These are phyloP conservation scores for Melieria omissa DNA, from an alignment of 2,888 invertebrate species.

Conservation along the genomic window DNA sequence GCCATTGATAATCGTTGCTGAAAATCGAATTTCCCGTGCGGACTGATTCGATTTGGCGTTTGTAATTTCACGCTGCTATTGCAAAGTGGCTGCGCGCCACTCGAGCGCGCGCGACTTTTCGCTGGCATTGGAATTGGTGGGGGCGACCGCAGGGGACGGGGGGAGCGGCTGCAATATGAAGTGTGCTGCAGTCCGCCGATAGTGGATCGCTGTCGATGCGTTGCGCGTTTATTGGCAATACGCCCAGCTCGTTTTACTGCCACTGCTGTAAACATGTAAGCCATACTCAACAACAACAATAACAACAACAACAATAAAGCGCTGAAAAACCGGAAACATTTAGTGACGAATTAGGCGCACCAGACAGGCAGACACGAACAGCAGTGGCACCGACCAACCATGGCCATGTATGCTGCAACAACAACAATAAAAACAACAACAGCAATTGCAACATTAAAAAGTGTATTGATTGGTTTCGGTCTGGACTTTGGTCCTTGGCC, in stretches of 20 bases:
- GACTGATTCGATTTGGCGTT: slow-evolving; percentile 66
- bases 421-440: slow-evolving; percentile 6
- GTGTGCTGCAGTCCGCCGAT: too few relatives aligned
- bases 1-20: slow-evolving; percentile 42
- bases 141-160: not conserved
- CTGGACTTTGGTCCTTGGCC: slow-evolving; percentile 33
- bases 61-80: slow-evolving; percentile 63
- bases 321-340: slow-evolving; percentile 53
- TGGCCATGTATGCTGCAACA: not conserved
- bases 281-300: not conserved
- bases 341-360: slow-evolving; percentile 63
- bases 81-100: slow-evolving; percentile 24
- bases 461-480: slow-evolving; percentile 37
- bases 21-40: slow-evolving; percentile 65
- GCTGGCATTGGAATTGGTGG: slow-evolving; percentile 8
- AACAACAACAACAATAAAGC: slow-evolving; percentile 19
- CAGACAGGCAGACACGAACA: slow-evolving; percentile 44
- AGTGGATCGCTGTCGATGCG: too few relatives aligned
- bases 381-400: not conserved
- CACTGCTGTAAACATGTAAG: slow-evolving; percentile 14
- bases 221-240: not conserved
- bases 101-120: slow-evolving; percentile 44
- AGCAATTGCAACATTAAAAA: slow-evolving; percentile 11
- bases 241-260: slow-evolving; percentile 4
- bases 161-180: not conserved